Conservation (phyloP, 2,888 invertebrate species). For the Doris montereyensis region DNA sequence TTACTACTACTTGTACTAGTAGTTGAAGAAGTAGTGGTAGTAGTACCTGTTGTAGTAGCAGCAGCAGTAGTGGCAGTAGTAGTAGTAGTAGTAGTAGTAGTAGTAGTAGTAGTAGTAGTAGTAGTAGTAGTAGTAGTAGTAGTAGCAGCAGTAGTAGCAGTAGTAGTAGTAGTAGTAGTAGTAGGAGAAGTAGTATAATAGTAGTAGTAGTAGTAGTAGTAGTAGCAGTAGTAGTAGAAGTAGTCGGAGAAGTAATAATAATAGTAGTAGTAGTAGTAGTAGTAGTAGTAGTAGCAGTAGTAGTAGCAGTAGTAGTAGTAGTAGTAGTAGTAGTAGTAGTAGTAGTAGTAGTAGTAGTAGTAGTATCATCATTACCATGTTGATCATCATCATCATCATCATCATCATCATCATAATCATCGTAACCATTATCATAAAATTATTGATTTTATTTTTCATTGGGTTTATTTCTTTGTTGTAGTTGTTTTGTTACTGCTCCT, state of each 20-base stretch:
- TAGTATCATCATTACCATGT: too few relatives aligned
- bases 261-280: constrained; percentile 38
- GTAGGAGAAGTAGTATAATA: constrained; percentile 37
- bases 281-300: constrained; percentile 37
- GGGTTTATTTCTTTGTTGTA: too few relatives aligned
- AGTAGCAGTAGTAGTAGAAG: constrained; percentile 35
- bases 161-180: constrained; percentile 33
- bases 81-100: constrained; percentile 39
- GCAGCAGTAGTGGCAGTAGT: constrained; percentile 28
- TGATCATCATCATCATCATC: too few relatives aligned
- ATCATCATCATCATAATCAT: too few relatives aligned
- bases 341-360: constrained; percentile 37
- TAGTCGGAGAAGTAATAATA: constrained; percentile 35
- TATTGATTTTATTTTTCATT: too few relatives aligned
- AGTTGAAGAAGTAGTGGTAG: constrained; percentile 26
- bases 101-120: constrained; percentile 41
- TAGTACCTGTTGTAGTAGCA: constrained; percentile 25
- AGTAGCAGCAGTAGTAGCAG: constrained; percentile 35
- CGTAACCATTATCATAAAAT: too few relatives aligned
- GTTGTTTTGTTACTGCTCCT: too few relatives aligned
- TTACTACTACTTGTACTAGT: constrained; percentile 21
- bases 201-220: constrained; percentile 37
- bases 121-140: constrained; percentile 38
- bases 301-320: constrained; percentile 33
- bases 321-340: constrained; percentile 32